Conservation (phyloP, 2,113 vertebrate species). For the Hemichromis elongatus region DNA sequence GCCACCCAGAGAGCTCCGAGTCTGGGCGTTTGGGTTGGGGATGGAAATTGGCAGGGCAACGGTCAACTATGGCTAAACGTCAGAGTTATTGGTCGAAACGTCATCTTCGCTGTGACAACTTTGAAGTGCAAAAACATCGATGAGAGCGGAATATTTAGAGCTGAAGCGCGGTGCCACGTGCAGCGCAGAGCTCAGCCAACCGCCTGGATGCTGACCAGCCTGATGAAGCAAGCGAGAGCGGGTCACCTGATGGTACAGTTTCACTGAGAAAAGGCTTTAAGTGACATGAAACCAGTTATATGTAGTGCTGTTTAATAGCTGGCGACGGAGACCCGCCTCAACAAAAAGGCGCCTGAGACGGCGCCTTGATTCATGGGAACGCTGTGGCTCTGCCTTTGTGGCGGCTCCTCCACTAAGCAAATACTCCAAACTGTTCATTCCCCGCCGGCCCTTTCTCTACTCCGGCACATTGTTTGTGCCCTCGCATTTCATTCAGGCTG, state of each 20-base stretch:
- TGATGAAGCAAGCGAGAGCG: slow-evolving; percentile 1
- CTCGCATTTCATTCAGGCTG: slow-evolving; percentile 89
- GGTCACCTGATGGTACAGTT: slow-evolving; percentile 49
- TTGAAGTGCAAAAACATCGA: background rate
- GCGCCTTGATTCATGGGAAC: slow-evolving; percentile 87
- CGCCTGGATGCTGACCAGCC: background rate
- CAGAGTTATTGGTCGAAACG: background rate
- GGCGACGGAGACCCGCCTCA: background rate
- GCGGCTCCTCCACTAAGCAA: slow-evolving; percentile 92
- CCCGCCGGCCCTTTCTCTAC: slow-evolving; percentile 85
- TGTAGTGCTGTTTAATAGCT: slow-evolving; percentile 73
- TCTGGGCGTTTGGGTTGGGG: background rate
- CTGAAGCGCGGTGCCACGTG: slow-evolving; percentile 8
- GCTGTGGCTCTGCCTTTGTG: slow-evolving; percentile 83
- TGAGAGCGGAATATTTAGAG: background rate
- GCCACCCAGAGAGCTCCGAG: slow-evolving; percentile 73
- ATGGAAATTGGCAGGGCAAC: slow-evolving; percentile 24
- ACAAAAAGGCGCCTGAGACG: slow-evolving; percentile 74
- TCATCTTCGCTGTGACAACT: background rate
- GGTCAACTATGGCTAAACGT: slow-evolving; percentile 39
- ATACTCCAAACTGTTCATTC: slow-evolving; percentile 93
- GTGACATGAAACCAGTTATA: slow-evolving; percentile 32
- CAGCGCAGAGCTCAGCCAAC: background rate
- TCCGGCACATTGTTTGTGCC: slow-evolving; percentile 88
- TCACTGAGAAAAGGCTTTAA: slow-evolving; percentile 26